Evolutionary conservation across 1,140 invertebrate genomes (phyloP).

Genomic region (Aphidius gifuensis): DNA sequence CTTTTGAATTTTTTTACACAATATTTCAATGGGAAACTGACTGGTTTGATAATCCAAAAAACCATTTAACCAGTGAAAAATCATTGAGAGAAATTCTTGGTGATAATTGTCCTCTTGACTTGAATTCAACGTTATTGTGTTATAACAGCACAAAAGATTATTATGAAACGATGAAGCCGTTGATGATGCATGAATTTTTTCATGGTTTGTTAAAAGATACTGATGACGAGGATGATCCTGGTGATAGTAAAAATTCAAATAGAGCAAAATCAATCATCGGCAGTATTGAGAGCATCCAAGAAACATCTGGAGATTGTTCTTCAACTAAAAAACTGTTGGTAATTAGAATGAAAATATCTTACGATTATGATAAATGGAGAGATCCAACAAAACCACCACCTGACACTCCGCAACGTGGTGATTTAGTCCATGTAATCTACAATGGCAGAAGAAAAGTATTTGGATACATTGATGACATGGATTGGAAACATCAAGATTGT

Average conservation of each 20-base stretch:
- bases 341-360: too few relatives aligned
- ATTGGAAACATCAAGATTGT: neutral
- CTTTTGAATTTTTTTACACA: neutral
- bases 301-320: too few relatives aligned
- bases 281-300: too few relatives aligned
- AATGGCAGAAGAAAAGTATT: neutral
- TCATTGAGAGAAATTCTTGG: neutral
- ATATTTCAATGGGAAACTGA: neutral
- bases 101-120: neutral
- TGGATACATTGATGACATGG: neutral
- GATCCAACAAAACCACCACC: too few relatives aligned
- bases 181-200: neutral
- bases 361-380: too few relatives aligned
- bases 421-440: neutral
- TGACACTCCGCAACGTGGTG: too few relatives aligned
- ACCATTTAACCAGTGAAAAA: neutral
- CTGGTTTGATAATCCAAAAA: neutral
- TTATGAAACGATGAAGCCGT: neutral
- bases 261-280: neutral
- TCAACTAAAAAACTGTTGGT: too few relatives aligned
- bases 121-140: neutral
- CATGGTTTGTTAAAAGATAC: neutral
- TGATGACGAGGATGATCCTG: slow-evolving; percentile 36
- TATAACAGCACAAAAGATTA: neutral
- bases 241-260: neutral